Percentiles rank a stretch among this genome's conserved stretches.
Evolutionary conservation across 2,888 invertebrate species (phyloP).

Genomic region (Drosophila mercatorum): DNA sequence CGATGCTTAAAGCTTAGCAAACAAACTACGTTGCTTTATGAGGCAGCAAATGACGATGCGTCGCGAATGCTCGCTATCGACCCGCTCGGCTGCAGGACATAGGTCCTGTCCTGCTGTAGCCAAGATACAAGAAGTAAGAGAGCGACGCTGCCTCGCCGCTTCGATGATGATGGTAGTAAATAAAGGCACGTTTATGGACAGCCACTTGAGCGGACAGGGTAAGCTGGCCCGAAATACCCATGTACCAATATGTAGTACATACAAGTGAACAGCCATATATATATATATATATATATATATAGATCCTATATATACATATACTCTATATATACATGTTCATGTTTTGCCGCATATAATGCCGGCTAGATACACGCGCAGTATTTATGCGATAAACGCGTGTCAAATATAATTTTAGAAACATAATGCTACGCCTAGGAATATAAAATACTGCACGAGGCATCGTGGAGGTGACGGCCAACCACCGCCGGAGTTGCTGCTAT

Average conservation of each 20-base stretch:
- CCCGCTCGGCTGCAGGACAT: slow-evolving; percentile 25
- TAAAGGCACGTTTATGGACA: slow-evolving; percentile 50
- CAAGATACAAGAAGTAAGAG: slow-evolving; percentile 28
- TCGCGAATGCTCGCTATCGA: slow-evolving; percentile 22
- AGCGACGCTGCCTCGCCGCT: slow-evolving; percentile 13
- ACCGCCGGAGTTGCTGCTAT: not conserved
- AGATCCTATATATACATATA: not conserved
- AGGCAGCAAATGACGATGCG: slow-evolving; percentile 32
- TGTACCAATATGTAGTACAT: slow-evolving; percentile 26
- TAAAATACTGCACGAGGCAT: slow-evolving; percentile 25
- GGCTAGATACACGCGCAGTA: slow-evolving; percentile 49
- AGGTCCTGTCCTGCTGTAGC: slow-evolving; percentile 4
- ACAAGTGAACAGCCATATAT: slow-evolving; percentile 11
- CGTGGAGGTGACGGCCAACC: not conserved
- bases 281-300: not conserved
- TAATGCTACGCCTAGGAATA: slow-evolving; percentile 43
- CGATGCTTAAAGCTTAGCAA: slow-evolving; percentile 35
- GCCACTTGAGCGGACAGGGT: slow-evolving; percentile 41
- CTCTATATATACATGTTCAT: not conserved
- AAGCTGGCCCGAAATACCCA: slow-evolving; percentile 1
- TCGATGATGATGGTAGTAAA: slow-evolving; percentile 52
- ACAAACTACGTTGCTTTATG: slow-evolving; percentile 56
- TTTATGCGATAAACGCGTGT: slow-evolving; percentile 66
- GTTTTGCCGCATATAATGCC: slow-evolving; percentile 12
- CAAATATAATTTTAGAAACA: slow-evolving; percentile 58